Evolutionary conservation across 1,140 invertebrate species (phyloP).

Genomic region (Solen grandis): DNA sequence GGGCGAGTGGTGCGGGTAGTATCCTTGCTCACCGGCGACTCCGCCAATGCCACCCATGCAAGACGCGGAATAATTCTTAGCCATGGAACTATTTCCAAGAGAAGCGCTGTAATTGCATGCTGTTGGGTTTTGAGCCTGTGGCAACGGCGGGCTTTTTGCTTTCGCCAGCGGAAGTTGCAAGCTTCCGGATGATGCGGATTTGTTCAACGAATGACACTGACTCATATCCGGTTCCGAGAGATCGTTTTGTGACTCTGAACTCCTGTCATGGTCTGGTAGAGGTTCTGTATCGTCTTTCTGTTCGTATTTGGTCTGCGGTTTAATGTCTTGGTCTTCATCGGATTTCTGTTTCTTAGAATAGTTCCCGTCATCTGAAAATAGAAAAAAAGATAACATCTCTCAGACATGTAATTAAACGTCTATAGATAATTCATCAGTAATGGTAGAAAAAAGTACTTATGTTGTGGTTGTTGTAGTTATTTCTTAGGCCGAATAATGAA

Average conservation of each 20-base stretch:
- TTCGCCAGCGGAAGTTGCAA: slow-evolving; percentile 36
- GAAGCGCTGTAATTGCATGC: slow-evolving; percentile 38
- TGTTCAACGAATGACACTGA: slow-evolving; percentile 58
- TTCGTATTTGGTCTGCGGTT: slow-evolving; percentile 55
- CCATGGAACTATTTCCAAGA: slow-evolving; percentile 16
- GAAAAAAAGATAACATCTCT: too few relatives aligned
- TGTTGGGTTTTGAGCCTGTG: neutral
- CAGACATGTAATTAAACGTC: too few relatives aligned
- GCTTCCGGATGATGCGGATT: slow-evolving; percentile 44
- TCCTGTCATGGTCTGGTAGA: slow-evolving; percentile 49
- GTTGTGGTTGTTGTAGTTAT: too few relatives aligned
- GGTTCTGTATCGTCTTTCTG: slow-evolving; percentile 60
- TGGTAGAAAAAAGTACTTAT: too few relatives aligned
- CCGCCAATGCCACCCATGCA: slow-evolving; percentile 54
- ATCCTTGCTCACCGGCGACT: slow-evolving; percentile 62
- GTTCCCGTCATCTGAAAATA: slow-evolving; percentile 43
- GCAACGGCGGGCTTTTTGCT: slow-evolving; percentile 48
- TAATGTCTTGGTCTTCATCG: slow-evolving; percentile 49
- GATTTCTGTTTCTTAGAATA: slow-evolving; percentile 63
- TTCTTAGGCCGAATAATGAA: too few relatives aligned
- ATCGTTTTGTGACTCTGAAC: slow-evolving; percentile 54
- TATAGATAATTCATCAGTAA: too few relatives aligned
- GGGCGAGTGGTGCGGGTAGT: slow-evolving; percentile 71
- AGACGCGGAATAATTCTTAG: slow-evolving; percentile 33
- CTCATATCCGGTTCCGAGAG: slow-evolving; percentile 57